phyloP scores from a whole-genome alignment of 2,797 vertebrate species.

The Phalloptychus januarius region DNA sequence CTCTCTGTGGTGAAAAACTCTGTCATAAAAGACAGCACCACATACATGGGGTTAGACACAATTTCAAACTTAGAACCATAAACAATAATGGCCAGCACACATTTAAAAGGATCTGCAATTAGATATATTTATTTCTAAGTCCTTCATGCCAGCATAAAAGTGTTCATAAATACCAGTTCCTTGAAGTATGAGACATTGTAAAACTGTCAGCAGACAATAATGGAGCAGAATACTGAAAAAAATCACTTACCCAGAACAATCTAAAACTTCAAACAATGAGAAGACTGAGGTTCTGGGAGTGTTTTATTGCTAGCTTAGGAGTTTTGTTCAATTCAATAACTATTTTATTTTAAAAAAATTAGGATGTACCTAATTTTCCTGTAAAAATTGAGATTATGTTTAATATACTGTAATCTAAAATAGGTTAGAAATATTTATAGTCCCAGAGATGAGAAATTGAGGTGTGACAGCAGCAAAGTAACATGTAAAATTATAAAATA shows the following conservation, averaged over 20 bases:
- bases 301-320: not conserved
- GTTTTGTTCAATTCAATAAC: not conserved
- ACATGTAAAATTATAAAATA: too few relatives aligned
- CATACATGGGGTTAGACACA: not conserved
- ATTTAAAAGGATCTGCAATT: not conserved
- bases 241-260: not conserved
- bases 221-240: not conserved
- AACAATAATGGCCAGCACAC: not conserved
- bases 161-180: not conserved
- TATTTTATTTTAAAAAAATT: not conserved
- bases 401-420: not conserved
- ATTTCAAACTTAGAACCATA: not conserved
- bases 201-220: not conserved
- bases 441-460: too few relatives aligned
- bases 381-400: not conserved
- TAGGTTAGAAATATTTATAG: too few relatives aligned
- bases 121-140: not conserved
- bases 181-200: not conserved
- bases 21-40: not conserved
- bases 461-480: too few relatives aligned
- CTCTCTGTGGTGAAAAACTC: not conserved
- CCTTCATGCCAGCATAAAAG: not conserved
- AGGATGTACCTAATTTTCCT: not conserved
- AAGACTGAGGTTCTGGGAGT: not conserved
- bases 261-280: not conserved